Conservation (phyloP, 2,888 invertebrate species). For the Watsonalla binaria region DNA sequence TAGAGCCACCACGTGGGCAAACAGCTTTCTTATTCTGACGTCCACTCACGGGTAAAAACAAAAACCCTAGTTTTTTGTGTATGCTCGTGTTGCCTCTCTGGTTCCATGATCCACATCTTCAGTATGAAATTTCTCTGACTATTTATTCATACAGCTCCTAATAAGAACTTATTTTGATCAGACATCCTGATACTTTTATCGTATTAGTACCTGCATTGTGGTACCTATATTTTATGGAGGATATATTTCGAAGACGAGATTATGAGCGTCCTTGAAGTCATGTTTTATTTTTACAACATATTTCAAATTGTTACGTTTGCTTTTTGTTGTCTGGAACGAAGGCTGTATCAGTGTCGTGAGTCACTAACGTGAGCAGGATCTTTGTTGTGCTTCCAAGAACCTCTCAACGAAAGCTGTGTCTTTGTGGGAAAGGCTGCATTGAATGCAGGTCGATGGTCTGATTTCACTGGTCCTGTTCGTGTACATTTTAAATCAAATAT, state of each 20-base stretch:
- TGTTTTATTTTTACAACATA: constrained; percentile 10
- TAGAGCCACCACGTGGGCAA: constrained; percentile 8
- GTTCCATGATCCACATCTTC: no score
- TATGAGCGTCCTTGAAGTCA: not conserved
- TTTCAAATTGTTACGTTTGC: constrained; percentile 22
- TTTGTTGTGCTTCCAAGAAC: constrained; percentile 75
- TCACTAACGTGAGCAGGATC: constrained; percentile 70
- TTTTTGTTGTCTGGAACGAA: constrained; percentile 55
- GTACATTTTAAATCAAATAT: constrained; percentile 34
- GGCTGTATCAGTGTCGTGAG: constrained; percentile 52
- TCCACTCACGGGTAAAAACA: not conserved
- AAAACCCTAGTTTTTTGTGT: not conserved
- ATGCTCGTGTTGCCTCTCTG: not conserved
- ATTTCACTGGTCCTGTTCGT: constrained; percentile 59
- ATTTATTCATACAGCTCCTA: no score
- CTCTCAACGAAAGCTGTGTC: constrained; percentile 42
- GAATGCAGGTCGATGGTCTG: constrained; percentile 67
- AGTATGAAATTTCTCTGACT: no score
- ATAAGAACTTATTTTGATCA: no score
- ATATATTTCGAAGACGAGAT: not conserved
- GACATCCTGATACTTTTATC: no score
- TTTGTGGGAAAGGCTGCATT: constrained; percentile 69
- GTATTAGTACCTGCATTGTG: no score
- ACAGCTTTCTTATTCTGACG: constrained; percentile 2
- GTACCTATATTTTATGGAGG: no score